Base-by-base conservation (phyloP, 2,888 invertebrate genomes). In the Crossocerus cetratus region DNA sequence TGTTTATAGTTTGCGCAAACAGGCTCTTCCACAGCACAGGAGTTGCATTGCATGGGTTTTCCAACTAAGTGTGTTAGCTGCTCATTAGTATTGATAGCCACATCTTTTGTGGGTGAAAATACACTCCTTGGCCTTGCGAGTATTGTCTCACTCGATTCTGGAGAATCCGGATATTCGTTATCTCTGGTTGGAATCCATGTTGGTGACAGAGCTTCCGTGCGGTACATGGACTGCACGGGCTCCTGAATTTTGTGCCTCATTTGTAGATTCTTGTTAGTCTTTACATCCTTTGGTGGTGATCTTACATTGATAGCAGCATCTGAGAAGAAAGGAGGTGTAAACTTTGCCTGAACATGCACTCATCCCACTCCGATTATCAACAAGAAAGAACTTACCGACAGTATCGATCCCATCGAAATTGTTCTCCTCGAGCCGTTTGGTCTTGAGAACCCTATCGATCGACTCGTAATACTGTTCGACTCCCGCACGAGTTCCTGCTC, bases 91-190 rank as follows among this genome's bases (percentile, higher is more conserved):
- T 89, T 90, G 45, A 89, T 89, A 16, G 86, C 89, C 32, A 85
- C 86, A 65, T 90, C 89, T 53, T 86, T 84, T 2, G 88, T 88
- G 16, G 90, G 89, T n/a, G 90, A 90, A 58, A 89, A 83, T 2
- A 88, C 78, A 43, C 87, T 84, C 54, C 82, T 86, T 0, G 90
- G 89, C 23, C 86, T 86, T 13, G 87, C 87, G 45, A 90, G 77
- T 58, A 90, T 85, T 3, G 90, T 90, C 79, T 90, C 90, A 65
- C 88, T 89, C 0, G 90, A 90, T 74, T 90, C 90, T 0, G 90
- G 89, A 16, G 90, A 90, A 69, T 90, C 90, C 5, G 89, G 90
- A 76, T 88, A 90, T 16, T 88, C 88, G 49, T 86, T 86, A 42
- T 87, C 89, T 80, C 77, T 84, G 86, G 64, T 83, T 56, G 78